Percentiles rank a stretch among this genome's conserved stretches.
Evolutionary conservation across 2,797 vertebrate species (phyloP).

Genomic region (Pangasius djambal): DNA sequence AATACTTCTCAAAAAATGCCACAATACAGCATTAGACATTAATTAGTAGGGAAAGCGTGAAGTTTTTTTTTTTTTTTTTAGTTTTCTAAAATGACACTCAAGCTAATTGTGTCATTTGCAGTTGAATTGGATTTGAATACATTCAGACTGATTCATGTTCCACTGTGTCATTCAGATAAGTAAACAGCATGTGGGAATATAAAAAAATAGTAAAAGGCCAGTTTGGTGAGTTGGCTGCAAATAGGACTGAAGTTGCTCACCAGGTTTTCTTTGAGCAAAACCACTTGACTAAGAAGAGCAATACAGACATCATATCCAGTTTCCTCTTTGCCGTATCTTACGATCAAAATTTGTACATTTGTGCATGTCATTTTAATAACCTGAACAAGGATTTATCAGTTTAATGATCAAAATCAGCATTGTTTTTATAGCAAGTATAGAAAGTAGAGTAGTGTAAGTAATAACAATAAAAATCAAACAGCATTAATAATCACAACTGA

Average conservation of each 20-base stretch:
- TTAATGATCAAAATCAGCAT: background rate
- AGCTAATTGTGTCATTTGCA: constrained; percentile 9
- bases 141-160: constrained; percentile 1
- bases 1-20: background rate
- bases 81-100: background rate
- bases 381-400: background rate
- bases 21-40: background rate
- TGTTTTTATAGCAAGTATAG: background rate
- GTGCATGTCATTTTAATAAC: too few species aligned
- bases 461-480: background rate
- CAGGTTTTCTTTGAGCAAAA: constrained; percentile 22
- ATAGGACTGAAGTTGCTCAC: constrained; percentile 22
- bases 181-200: background rate
- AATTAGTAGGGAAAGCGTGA: background rate
- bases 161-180: constrained; percentile 1
- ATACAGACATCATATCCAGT: constrained; percentile 28
- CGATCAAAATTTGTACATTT: background rate
- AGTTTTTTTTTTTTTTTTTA: background rate
- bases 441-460: background rate
- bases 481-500: background rate
- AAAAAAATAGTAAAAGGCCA: background rate
- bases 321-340: background rate
- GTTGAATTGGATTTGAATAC: background rate
- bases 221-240: background rate
- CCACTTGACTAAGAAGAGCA: constrained; percentile 24